phyloP scores from a whole-genome alignment of 2,113 vertebrate species.

The Bubo blakistoni region DNA sequence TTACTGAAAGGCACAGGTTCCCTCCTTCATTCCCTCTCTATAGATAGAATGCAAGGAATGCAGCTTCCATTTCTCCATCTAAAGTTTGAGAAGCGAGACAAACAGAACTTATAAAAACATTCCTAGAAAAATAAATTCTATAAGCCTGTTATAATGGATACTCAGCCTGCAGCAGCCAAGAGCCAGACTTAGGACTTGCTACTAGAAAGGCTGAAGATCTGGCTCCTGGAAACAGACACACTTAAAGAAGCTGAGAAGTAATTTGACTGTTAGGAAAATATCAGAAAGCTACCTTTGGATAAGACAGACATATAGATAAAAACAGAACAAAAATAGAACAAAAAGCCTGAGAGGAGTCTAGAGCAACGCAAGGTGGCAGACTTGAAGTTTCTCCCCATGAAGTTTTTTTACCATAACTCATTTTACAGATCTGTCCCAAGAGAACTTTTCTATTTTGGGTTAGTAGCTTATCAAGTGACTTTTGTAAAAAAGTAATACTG shows the following conservation, averaged over 20 bases:
- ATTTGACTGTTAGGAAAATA: background rate
- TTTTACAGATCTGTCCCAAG: background rate
- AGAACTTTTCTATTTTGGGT: background rate
- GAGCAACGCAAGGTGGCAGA: background rate
- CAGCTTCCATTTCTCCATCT: background rate
- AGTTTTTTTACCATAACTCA: background rate
- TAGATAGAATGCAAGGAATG: background rate
- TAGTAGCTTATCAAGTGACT: background rate
- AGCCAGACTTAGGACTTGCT: background rate
- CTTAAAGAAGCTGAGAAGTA: background rate
- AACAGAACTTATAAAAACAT: background rate
- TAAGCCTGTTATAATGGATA: background rate
- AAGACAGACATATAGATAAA: background rate
- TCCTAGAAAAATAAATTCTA: background rate
- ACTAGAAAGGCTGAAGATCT: background rate
- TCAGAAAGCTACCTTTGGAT: background rate
- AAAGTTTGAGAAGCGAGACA: background rate
- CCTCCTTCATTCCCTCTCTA: background rate
- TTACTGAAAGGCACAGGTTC: background rate
- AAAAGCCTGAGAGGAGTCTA: background rate
- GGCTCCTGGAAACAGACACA: background rate
- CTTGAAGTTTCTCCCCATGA: background rate
- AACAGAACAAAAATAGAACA: background rate
- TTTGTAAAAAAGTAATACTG: background rate
- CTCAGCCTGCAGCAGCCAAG: background rate